Evolutionary conservation across 1,140 invertebrate species (phyloP).

Genomic region (Orussus abietinus): DNA sequence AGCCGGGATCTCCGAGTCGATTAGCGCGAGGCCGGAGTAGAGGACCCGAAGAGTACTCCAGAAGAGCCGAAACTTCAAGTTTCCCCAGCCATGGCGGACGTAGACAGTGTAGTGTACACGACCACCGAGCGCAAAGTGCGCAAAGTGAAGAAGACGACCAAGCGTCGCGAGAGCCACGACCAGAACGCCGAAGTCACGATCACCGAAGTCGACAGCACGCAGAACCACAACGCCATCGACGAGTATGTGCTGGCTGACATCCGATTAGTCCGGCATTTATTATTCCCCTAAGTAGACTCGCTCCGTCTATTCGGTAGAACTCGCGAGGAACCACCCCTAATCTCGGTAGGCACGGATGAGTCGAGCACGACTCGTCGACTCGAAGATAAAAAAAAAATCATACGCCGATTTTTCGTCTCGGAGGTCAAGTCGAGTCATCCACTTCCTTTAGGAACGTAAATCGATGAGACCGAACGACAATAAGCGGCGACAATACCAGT

Average conservation of each 20-base stretch:
- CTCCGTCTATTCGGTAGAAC: no score
- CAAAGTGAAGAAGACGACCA: conserved; percentile 83
- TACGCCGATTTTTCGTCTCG: no score
- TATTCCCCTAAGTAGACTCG: no score
- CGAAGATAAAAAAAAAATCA: no score
- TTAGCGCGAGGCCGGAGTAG: not conserved
- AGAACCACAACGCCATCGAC: conserved; percentile 61
- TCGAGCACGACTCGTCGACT: no score
- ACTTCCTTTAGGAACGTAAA: no score
- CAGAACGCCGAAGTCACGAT: conserved; percentile 71
- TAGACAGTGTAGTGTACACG: conserved; percentile 79
- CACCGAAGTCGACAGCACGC: conserved; percentile 74
- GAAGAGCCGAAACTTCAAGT: not conserved
- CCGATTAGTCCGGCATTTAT: conserved; percentile 20
- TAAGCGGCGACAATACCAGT: no score
- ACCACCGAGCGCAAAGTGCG: conserved; percentile 80
- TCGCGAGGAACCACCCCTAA: no score
- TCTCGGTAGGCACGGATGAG: no score
- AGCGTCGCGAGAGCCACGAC: conserved; percentile 71
- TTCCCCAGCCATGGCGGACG: conserved; percentile 77
- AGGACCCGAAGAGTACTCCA: not conserved
- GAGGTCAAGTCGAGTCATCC: no score
- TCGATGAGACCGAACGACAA: no score
- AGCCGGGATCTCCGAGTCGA: conserved; percentile 8
- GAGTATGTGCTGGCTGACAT: conserved; percentile 76